Evolutionary conservation across 2,797 vertebrate genomes (phyloP), one percentile per base, ranked within the genome.

Genomic region (Semotilus atromaculatus): DNA sequence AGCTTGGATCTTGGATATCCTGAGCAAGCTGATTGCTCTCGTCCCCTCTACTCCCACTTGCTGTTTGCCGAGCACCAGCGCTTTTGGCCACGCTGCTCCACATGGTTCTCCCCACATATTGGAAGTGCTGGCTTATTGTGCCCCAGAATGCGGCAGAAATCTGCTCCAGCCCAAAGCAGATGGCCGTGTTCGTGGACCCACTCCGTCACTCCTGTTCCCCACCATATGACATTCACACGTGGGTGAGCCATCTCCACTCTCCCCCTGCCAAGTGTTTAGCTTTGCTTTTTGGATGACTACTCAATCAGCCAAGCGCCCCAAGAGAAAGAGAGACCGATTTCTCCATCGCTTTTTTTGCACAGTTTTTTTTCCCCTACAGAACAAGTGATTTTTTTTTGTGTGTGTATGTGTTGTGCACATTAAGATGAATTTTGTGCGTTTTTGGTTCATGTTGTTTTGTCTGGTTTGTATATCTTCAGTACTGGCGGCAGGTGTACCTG

Each of bases 401-500:
- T 14, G 5, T 80, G 19, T 80, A 10, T 26, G 34, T 76, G 60
- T 75, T 67, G 40, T 74, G n/a, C 16, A 36, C 55, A 31, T 60
- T 9, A 36, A 31, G 29, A 81, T 53, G 31, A 19, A 23, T 16
- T 38, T 13, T 1, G 5, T 74, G 70, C 66, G 72, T 76, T 67
- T 67, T 40, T 38, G 23, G 29, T 23, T 66, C n/a, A 51, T 66
- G 72, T 53, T 26, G 38, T 70, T 73, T 60, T 62, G 53, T 86
- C 58, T 85, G 48, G n/a, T 58, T 26, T 58, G 31, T 62, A 31
- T 81, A 19, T 38, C 14, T 67, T 2, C 91, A 99, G 98, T 99
- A 98, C 89, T 99, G 97, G 98, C 95, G 97, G 23, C 98, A 99
- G 90, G 96, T 99, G 1, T 99, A 99, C 91, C 85, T 99, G 92